Conservation (phyloP, 2,113 vertebrate species). For the Vulpes ferrilata region DNA sequence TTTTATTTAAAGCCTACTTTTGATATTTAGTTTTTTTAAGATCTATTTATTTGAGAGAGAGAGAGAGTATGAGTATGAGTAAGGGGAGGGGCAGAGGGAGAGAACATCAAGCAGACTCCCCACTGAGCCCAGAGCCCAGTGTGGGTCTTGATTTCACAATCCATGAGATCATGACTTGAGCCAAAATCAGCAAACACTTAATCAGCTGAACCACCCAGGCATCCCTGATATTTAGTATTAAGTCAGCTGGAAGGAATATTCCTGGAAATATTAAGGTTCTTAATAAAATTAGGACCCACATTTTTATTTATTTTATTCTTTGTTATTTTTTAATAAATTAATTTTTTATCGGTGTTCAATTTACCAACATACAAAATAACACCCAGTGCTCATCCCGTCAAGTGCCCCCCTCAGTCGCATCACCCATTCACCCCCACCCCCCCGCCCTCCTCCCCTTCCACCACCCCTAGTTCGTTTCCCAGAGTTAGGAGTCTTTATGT, state of each 20-base stretch:
- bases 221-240: conserved; percentile 24
- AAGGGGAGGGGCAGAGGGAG: background rate
- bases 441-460: too few species aligned
- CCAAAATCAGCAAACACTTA: background rate
- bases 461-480: too few species aligned
- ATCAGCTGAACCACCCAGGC: background rate
- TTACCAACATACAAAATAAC: too few species aligned
- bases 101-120: background rate
- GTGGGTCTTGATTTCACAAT: background rate
- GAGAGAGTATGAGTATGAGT: background rate
- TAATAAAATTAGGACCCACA: background rate
- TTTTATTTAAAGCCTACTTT: conserved; percentile 45
- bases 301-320: background rate
- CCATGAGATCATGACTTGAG: background rate
- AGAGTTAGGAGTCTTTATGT: too few species aligned
- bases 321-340: too few species aligned
- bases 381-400: too few species aligned
- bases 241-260: background rate
- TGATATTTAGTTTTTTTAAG: conserved; percentile 30
- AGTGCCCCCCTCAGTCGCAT: too few species aligned
- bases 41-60: background rate
- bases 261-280: conserved; percentile 1
- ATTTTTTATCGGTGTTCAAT: too few species aligned
- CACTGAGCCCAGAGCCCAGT: background rate
- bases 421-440: too few species aligned